Conservation (phyloP, 2,888 invertebrate species). For the Blastobasis lacticolella region DNA sequence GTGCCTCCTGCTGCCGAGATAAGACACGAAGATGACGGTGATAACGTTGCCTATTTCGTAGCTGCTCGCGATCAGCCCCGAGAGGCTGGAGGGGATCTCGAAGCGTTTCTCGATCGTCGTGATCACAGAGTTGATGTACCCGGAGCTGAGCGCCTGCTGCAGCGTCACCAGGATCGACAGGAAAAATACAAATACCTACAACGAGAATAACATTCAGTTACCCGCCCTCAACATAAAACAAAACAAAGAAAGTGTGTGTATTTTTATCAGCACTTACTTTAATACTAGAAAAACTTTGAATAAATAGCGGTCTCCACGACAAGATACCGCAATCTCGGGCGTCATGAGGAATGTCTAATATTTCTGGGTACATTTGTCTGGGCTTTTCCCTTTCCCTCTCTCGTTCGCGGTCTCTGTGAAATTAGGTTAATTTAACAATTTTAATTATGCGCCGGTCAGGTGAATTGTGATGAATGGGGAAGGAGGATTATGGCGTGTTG, state of each 20-base stretch:
- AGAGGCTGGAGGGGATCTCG: constrained; percentile 94
- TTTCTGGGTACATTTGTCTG: constrained; percentile 73
- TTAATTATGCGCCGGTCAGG: background rate
- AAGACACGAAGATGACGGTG: constrained; percentile 96
- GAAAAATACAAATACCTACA: constrained; percentile 89
- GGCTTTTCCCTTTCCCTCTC: constrained; percentile 76
- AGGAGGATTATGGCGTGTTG: background rate
- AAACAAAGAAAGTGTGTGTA: background rate
- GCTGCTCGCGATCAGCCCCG: constrained; percentile 93
- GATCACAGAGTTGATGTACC: constrained; percentile 95
- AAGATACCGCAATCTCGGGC: constrained; percentile 91
- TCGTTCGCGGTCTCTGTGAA: constrained; percentile 59
- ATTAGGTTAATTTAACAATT: constrained; percentile 2
- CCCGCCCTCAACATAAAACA: background rate
- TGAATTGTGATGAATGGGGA: background rate
- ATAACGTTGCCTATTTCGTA: constrained; percentile 97
- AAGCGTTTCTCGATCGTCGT: constrained; percentile 97
- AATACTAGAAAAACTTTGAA: constrained; percentile 92
- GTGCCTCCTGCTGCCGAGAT: constrained; percentile 92
- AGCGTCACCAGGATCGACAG: constrained; percentile 92
- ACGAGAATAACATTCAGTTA: constrained; percentile 19
- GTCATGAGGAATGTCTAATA: constrained; percentile 79
- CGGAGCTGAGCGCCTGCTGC: constrained; percentile 92
- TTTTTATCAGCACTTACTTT: constrained; percentile 73
- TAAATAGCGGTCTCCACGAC: constrained; percentile 86